Conservation (phyloP, 2,888 invertebrate species). For the Drosophila histrio region DNA sequence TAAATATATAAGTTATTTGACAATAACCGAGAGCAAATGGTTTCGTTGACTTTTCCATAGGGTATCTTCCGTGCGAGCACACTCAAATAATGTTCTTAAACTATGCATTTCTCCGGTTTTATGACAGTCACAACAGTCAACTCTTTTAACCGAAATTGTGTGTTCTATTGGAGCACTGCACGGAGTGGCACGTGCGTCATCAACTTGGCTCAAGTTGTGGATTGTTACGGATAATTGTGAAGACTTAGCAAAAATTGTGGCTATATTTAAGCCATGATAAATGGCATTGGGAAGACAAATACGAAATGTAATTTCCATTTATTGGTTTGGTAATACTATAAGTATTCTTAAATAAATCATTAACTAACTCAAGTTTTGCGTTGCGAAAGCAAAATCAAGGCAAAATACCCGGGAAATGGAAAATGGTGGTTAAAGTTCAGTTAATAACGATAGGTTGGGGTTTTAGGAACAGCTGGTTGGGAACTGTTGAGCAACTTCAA, state of each 20-base stretch:
- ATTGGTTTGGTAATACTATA: slow-evolving; percentile 21
- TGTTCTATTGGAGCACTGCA: slow-evolving; percentile 23
- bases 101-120: not conserved
- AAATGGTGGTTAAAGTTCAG: not conserved
- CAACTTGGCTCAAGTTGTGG: not conserved
- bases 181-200: slow-evolving; percentile 57
- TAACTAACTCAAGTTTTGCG: slow-evolving; percentile 16
- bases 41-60: not conserved
- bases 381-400: slow-evolving; percentile 14
- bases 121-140: not conserved
- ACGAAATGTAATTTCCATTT: slow-evolving; percentile 40
- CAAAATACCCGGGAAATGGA: not conserved
- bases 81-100: no score
- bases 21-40: no score
- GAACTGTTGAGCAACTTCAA: slow-evolving; percentile 18
- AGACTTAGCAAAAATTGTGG: slow-evolving; percentile 7
- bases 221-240: slow-evolving; percentile 12
- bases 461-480: not conserved
- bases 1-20: no score
- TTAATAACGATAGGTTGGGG: not conserved
- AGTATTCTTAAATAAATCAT: slow-evolving; percentile 34
- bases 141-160: not conserved
- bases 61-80: not conserved
- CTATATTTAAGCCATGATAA: not conserved
- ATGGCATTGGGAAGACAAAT: not conserved